Evolutionary conservation across 2,113 vertebrate species (phyloP).

Genomic region (Hypanus sabinus): DNA sequence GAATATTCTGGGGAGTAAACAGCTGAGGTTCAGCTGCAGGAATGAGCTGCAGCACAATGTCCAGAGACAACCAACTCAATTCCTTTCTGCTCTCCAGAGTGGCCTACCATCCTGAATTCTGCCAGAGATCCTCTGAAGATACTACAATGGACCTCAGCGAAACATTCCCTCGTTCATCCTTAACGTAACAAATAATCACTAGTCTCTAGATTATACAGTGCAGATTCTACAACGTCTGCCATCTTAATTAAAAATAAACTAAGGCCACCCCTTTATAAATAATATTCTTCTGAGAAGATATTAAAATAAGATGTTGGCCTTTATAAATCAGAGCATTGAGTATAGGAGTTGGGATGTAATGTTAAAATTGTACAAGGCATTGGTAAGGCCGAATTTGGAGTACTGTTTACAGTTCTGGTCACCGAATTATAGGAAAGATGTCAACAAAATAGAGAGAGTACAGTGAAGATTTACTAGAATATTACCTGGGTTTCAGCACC

Average conservation of each 20-base stretch:
- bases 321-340: no score
- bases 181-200: background rate
- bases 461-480: no score
- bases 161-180: background rate
- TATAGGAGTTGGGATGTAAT: no score
- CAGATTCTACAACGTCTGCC: background rate
- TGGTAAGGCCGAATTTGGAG: no score
- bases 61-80: background rate
- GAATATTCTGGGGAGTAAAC: background rate
- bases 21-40: background rate
- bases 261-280: background rate
- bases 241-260: slow-evolving; percentile 23
- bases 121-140: background rate
- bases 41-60: background rate
- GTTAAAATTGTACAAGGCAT: no score
- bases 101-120: background rate
- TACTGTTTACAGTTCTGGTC: no score
- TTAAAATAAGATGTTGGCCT: no score
- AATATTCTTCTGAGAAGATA: background rate
- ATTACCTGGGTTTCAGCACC: no score
- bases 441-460: no score
- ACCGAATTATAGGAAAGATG: no score
- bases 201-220: no score
- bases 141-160: background rate
- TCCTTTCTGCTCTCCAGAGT: background rate